These are phyloP conservation scores for Zingel zingel DNA, from an alignment of 2,113 vertebrate genomes.

Conservation along the genomic window DNA sequence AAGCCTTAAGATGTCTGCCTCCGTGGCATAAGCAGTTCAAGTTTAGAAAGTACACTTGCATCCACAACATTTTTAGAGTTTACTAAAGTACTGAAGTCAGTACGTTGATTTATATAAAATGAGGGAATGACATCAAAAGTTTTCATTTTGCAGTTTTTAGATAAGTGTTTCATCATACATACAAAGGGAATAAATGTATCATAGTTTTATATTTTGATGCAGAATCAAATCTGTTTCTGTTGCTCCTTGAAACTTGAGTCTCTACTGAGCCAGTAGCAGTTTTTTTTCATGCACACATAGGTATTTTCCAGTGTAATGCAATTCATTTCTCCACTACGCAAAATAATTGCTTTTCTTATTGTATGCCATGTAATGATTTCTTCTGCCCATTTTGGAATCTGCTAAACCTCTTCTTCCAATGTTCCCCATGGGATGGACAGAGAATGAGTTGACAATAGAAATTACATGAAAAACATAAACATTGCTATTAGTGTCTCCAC, in stretches of 20 bases:
- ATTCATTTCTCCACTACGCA: conserved; percentile 22
- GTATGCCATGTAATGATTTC: conserved; percentile 54
- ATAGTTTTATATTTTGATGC: not conserved
- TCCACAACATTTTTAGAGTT: not conserved
- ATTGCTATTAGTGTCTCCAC: conserved; percentile 16
- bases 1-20: not conserved
- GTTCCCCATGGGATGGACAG: not conserved
- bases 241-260: conserved; percentile 10
- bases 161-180: conserved; percentile 2
- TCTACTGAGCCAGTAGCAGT: not conserved
- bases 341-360: conserved; percentile 58
- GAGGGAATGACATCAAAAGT: accelerated
- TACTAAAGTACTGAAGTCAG: not conserved
- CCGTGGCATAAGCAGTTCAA: not conserved
- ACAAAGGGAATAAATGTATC: not conserved
- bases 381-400: conserved; percentile 31
- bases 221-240: not conserved
- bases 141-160: not conserved
- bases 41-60: not conserved
- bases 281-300: not conserved
- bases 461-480: conserved; percentile 15
- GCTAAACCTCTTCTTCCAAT: conserved; percentile 20
- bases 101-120: not conserved
- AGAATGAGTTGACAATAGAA: conserved; percentile 17
- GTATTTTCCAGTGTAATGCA: conserved; percentile 41